phyloP scores from a whole-genome alignment of 2,888 invertebrate genomes.

The Conomelus anceps region DNA sequence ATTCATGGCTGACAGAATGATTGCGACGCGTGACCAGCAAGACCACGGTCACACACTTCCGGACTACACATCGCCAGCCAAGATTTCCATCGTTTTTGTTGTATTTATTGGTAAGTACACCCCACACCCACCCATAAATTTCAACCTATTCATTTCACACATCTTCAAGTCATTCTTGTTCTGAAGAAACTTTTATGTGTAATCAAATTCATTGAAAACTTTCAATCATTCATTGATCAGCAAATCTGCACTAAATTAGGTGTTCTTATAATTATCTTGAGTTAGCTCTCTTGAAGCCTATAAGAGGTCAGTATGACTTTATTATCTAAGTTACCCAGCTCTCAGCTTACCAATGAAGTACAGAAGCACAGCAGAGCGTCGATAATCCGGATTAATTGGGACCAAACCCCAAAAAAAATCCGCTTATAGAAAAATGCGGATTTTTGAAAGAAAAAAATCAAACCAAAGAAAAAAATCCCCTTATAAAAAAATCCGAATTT shows the following conservation, averaged over 20 bases:
- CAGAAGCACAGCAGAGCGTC: too few relatives aligned
- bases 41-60: neutral
- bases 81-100: neutral
- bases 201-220: neutral
- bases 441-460: too few relatives aligned
- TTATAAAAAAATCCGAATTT: too few relatives aligned
- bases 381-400: too few relatives aligned
- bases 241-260: neutral
- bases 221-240: neutral
- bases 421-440: too few relatives aligned
- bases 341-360: too few relatives aligned
- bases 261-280: neutral
- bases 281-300: neutral
- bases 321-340: too few relatives aligned
- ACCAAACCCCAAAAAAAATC: too few relatives aligned
- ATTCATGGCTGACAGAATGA: conserved; percentile 1
- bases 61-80: neutral
- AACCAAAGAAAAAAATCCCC: too few relatives aligned
- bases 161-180: too few relatives aligned
- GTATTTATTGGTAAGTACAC: neutral
- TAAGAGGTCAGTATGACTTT: too few relatives aligned
- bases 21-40: neutral
- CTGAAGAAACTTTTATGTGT: neutral
- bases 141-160: neutral
- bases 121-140: neutral